Conservation (phyloP, 1,140 invertebrate genomes). For the Arctopsyche grandis region DNA sequence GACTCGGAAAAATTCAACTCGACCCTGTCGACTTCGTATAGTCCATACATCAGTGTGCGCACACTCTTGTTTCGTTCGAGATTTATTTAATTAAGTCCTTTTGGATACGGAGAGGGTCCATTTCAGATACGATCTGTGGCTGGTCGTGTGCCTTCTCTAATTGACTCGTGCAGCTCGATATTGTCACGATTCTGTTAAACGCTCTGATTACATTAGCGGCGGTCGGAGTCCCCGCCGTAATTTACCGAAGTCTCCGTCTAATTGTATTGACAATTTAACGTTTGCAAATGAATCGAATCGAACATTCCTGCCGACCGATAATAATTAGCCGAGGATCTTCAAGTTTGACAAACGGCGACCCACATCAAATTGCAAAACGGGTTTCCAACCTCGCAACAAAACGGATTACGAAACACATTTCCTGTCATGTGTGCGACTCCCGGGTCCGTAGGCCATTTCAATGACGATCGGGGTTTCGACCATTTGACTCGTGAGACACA, state of each 20-base stretch:
- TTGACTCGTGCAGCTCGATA: constrained; percentile 45
- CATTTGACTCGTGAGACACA: no score
- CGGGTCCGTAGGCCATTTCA: no score
- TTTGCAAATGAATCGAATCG: no score
- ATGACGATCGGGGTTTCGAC: no score
- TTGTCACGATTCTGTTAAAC: constrained; percentile 45
- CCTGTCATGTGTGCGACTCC: no score
- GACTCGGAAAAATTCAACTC: not conserved
- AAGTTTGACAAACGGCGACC: no score
- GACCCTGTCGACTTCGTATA: not conserved
- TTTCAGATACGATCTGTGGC: constrained; percentile 37
- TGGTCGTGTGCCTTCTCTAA: constrained; percentile 44
- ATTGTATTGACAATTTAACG: no score
- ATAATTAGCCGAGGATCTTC: no score
- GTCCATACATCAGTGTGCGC: not conserved
- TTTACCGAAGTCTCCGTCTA: not conserved
- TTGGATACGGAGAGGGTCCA: constrained; percentile 16
- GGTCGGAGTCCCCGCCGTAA: not conserved
- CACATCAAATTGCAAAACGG: no score
- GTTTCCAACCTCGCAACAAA: no score
- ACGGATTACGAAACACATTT: no score
- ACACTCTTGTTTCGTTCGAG: constrained; percentile 1
- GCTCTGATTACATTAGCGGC: constrained; percentile 28
- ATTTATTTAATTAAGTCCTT: constrained; percentile 49
- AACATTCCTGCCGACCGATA: no score